Base-by-base conservation (phyloP, 2,113 vertebrate species). In the Heterocephalus glaber region DNA sequence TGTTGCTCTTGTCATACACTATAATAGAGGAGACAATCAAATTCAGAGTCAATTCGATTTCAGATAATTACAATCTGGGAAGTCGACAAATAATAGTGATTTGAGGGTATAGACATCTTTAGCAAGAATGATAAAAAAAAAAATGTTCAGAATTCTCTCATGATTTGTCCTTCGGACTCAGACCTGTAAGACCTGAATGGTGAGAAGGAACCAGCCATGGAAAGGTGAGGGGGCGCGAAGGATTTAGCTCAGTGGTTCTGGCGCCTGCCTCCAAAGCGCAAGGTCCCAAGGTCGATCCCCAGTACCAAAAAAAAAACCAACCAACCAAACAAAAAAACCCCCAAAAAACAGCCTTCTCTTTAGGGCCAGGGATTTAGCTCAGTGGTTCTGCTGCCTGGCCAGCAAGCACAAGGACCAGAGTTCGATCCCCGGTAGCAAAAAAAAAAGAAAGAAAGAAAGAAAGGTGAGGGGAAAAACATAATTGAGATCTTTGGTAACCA, bases 11-110 rank as follows among this genome's bases (percentile, higher is more conserved):
- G 54, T 92, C 47, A 80, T 9, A 54, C 7, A 66, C 58, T 90
- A 22, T 96, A 74, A 35, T 70, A 92, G 33, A 61, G 84, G 76
- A 93, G 26, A 85, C 4, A 56, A 19, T 70, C 87, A 95, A 90
- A 81, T 87, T 47, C 11, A 28, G 33, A 86, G 65, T 70, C 92
- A 93, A 74, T 83, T 56, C 54, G 17, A 68, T 79, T 92, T 92
- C 60, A 89, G 56, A 47, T 56, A 81, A 56, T 52, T 24, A 44
- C 83, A 61, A 76, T 95, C 58, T 61, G 60, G 63, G 38, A 76
- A 66, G 41, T 61, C 54, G 82, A 2, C 86, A 72, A 89, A 30
- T 82, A 60, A 44, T 30, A 63, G 49, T 88, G 58, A 89, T 8
- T n/a, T 72, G 14, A 74, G 47, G 16, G 22, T 5, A 3, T 52